Percentiles rank a stretch among this genome's conserved stretches.
phyloP scores from a whole-genome alignment of 2,113 vertebrate species.

The Speoplatyrhinus poulsoni region DNA sequence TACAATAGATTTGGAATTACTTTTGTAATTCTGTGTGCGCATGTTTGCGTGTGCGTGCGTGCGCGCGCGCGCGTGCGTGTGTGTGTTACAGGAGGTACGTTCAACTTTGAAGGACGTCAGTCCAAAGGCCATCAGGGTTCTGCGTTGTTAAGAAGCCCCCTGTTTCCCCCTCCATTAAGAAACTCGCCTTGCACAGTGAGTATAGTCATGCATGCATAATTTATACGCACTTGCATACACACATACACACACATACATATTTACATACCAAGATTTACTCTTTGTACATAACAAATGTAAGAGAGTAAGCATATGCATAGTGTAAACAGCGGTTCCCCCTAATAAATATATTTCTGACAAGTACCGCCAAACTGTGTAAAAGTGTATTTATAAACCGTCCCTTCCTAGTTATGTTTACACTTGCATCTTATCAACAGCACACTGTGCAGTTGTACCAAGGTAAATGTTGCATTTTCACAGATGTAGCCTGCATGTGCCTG shows the following conservation, averaged over 20 bases:
- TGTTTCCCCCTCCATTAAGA: conserved; percentile 89
- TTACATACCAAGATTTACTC: too few relatives aligned
- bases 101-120: conserved; percentile 84
- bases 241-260: neutral
- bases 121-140: conserved; percentile 70
- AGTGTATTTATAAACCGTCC: neutral
- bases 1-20: neutral
- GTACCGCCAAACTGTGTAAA: too few relatives aligned
- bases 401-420: too few relatives aligned
- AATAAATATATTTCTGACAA: too few relatives aligned
- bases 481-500: too few relatives aligned
- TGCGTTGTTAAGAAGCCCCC: conserved; percentile 79
- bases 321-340: too few relatives aligned
- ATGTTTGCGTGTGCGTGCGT: conserved; percentile 2
- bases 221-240: neutral
- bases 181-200: conserved; percentile 92
- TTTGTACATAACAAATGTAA: too few relatives aligned
- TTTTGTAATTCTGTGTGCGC: neutral
- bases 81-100: conserved; percentile 74
- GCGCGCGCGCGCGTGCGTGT: conserved; percentile 23
- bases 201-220: neutral
- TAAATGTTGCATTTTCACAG: too few relatives aligned
- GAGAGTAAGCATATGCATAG: too few relatives aligned
- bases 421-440: too few relatives aligned
- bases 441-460: too few relatives aligned